Evolutionary conservation across 2,113 vertebrate species (phyloP).

Genomic region (Phrynosoma blainvillii): DNA sequence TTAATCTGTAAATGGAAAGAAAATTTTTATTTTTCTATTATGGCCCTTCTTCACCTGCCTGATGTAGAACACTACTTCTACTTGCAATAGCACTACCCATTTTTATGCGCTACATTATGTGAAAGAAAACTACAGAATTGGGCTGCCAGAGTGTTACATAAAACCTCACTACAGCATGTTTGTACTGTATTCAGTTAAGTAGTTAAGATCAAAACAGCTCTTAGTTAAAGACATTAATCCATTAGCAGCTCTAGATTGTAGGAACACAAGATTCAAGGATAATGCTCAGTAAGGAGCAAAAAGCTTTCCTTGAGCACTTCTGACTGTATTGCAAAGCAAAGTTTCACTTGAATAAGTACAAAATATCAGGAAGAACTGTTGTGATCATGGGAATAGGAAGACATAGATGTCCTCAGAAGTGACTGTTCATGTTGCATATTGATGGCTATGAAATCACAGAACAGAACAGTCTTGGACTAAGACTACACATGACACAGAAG

Average conservation of each 20-base stretch:
- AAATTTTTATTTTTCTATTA: neutral
- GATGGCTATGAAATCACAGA: neutral
- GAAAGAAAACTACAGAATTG: neutral
- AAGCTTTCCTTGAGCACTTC: neutral
- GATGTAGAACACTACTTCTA: neutral
- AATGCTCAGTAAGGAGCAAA: neutral
- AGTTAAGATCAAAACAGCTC: neutral
- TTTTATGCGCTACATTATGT: neutral
- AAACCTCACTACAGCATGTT: neutral
- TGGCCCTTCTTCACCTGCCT: neutral
- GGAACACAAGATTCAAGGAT: neutral
- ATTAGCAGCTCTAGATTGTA: conserved; percentile 2
- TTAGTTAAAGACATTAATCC: neutral
- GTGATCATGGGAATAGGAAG: neutral
- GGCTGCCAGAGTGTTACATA: neutral
- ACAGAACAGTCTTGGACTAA: too few species aligned
- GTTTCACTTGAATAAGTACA: neutral
- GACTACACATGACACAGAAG: too few species aligned
- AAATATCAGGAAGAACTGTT: neutral
- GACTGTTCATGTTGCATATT: neutral
- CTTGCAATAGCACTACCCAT: neutral
- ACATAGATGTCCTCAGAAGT: neutral
- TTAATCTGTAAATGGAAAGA: neutral
- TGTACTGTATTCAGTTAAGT: neutral
- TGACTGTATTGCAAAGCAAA: neutral